A percentile compares a stretch with the other conserved stretches of the same genome.
Conservation (phyloP, 2,113 vertebrate genomes). For the Calyptomena viridis region DNA sequence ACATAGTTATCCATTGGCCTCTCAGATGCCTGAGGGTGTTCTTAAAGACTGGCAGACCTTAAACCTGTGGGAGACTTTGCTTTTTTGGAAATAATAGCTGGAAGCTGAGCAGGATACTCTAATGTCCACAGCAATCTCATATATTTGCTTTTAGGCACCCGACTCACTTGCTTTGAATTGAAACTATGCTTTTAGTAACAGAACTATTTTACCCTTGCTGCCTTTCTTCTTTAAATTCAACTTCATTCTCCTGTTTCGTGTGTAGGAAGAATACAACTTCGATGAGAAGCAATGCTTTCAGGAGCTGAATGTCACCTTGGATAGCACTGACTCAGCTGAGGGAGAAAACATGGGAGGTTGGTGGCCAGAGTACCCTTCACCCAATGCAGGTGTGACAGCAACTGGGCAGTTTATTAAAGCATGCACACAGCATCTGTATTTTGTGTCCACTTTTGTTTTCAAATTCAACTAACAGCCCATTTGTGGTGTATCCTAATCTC, state of each 20-base stretch:
- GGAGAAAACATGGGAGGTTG: slow-evolving; percentile 96
- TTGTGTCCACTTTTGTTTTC: slow-evolving; percentile 55
- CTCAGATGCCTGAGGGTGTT: neutral
- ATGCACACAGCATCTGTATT: slow-evolving; percentile 80
- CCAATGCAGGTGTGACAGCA: slow-evolving; percentile 87
- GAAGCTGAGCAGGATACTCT: neutral
- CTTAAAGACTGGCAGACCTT: neutral
- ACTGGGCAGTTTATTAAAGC: slow-evolving; percentile 81
- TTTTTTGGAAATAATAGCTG: neutral
- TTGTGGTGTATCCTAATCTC: slow-evolving; percentile 70
- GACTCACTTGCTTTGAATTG: neutral
- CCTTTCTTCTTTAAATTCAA: neutral
- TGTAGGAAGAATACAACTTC: slow-evolving; percentile 84
- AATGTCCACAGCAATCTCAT: neutral
- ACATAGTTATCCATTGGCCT: neutral
- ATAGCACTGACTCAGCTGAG: slow-evolving; percentile 78
- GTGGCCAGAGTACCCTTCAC: slow-evolving; percentile 91
- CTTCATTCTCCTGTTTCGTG: neutral
- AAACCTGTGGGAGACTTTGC: neutral
- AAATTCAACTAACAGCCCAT: slow-evolving; percentile 68
- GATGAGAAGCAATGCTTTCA: slow-evolving; percentile 74
- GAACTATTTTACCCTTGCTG: neutral
- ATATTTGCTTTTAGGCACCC: neutral
- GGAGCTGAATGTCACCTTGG: slow-evolving; percentile 69
- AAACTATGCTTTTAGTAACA: neutral